phyloP scores from a whole-genome alignment of 2,888 invertebrate species.

The Emmelina monodactyla region DNA sequence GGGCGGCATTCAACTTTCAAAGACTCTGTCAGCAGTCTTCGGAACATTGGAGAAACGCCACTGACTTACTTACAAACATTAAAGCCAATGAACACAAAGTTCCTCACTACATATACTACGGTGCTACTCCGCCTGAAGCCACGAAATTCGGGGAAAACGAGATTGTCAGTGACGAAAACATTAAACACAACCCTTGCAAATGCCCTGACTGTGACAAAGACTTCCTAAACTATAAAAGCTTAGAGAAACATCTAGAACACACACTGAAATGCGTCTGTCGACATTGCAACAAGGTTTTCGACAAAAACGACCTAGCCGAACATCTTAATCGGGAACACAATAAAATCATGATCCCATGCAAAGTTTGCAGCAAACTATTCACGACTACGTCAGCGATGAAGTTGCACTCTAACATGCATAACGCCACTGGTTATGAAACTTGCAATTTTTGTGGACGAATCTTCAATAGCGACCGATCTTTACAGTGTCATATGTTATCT shows the following conservation, averaged over 20 bases:
- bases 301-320: conserved; percentile 24
- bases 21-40: conserved; percentile 29
- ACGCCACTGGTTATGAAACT: conserved; percentile 18
- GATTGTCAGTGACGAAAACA: not conserved
- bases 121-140: not conserved
- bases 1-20: conserved; percentile 29
- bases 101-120: not conserved
- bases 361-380: conserved; percentile 30
- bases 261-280: conserved; percentile 29
- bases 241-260: conserved; percentile 35
- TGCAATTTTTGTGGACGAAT: conserved; percentile 35
- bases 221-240: conserved; percentile 22
- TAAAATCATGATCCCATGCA: conserved; percentile 21
- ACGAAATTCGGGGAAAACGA: not conserved
- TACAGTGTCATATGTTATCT: conserved; percentile 33
- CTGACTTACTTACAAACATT: conserved; percentile 5
- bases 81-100: conserved; percentile 3
- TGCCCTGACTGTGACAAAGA: conserved; percentile 34
- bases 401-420: conserved; percentile 22
- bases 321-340: conserved; percentile 29
- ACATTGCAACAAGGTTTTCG: conserved; percentile 25
- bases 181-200: conserved; percentile 11
- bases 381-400: conserved; percentile 15
- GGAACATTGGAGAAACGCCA: conserved; percentile 28
- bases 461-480: conserved; percentile 29